Percentiles rank a stretch among this genome's conserved stretches.
Conservation (phyloP, 1,140 invertebrate species). For the Drosophila grimshawi region DNA sequence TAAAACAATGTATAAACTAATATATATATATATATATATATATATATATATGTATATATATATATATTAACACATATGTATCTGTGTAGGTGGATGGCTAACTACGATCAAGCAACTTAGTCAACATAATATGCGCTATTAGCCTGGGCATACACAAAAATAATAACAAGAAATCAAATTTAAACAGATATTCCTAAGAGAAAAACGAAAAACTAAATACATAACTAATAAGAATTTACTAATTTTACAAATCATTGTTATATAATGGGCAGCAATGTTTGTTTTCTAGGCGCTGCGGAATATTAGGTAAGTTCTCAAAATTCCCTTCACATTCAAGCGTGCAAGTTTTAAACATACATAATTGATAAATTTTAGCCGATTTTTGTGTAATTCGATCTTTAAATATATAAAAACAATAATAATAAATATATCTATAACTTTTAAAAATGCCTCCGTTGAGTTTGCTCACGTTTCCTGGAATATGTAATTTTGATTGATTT, state of each 20-base stretch:
- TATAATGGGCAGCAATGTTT: neutral
- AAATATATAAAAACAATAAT: constrained; percentile 26
- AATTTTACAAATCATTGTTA: constrained; percentile 21
- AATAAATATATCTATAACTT: constrained; percentile 1
- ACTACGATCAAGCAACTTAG: constrained; percentile 76
- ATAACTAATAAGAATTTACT: constrained; percentile 22
- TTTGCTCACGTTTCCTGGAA: constrained; percentile 12
- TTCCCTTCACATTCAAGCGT: constrained; percentile 74
- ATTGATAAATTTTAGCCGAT: constrained; percentile 14
- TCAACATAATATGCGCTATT: constrained; percentile 36
- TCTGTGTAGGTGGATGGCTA: constrained; percentile 33
- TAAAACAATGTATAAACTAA: constrained; percentile 37
- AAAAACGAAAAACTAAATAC: constrained; percentile 17
- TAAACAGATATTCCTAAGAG: constrained; percentile 15
- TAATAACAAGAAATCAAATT: constrained; percentile 30
- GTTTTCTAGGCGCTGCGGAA: constrained; percentile 5
- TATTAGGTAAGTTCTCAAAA: constrained; percentile 5
- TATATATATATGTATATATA: constrained; percentile 6
- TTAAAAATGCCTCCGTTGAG: constrained; percentile 62
- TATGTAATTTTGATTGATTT: constrained; percentile 19
- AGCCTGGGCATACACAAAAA: constrained; percentile 6
- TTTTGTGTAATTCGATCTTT: constrained; percentile 11
- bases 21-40: constrained; percentile 16
- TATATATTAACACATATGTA: constrained; percentile 1
- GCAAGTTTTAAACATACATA: constrained; percentile 54